Conservation (phyloP, 2,797 vertebrate species). For the Periophthalmus magnuspinnatus region DNA sequence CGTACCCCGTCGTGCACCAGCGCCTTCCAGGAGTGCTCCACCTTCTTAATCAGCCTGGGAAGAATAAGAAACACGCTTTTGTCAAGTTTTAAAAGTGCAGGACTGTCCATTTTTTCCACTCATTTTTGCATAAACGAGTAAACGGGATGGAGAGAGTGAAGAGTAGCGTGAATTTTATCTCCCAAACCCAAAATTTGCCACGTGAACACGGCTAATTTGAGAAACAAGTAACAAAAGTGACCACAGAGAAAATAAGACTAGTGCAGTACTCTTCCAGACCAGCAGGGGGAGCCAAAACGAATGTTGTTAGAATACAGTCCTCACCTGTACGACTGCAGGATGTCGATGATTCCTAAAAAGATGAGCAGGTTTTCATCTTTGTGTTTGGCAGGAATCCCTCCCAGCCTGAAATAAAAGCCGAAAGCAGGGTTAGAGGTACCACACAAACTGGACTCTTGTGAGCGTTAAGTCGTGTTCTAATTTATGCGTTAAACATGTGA, state of each 20-base stretch:
- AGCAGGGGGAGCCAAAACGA: too few species aligned
- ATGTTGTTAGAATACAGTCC: background rate
- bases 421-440: background rate
- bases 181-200: too few species aligned
- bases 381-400: conserved; percentile 94
- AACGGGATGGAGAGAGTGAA: too few species aligned
- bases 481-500: too few species aligned
- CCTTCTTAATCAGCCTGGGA: conserved; percentile 90
- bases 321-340: conserved; percentile 94
- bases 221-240: too few species aligned
- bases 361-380: conserved; percentile 91
- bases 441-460: too few species aligned
- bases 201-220: too few species aligned
- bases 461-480: too few species aligned
- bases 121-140: too few species aligned
- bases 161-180: too few species aligned
- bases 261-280: too few species aligned
- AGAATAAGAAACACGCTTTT: background rate
- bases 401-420: conserved; percentile 79
- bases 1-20: conserved; percentile 92
- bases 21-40: conserved; percentile 98
- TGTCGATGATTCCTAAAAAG: conserved; percentile 96
- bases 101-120: too few species aligned
- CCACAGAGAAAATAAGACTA: background rate
- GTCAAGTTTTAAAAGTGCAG: background rate